Percentiles rank a stretch among this genome's conserved stretches.
Evolutionary conservation across 2,113 vertebrate species (phyloP).

Genomic region (Mobula hypostoma): DNA sequence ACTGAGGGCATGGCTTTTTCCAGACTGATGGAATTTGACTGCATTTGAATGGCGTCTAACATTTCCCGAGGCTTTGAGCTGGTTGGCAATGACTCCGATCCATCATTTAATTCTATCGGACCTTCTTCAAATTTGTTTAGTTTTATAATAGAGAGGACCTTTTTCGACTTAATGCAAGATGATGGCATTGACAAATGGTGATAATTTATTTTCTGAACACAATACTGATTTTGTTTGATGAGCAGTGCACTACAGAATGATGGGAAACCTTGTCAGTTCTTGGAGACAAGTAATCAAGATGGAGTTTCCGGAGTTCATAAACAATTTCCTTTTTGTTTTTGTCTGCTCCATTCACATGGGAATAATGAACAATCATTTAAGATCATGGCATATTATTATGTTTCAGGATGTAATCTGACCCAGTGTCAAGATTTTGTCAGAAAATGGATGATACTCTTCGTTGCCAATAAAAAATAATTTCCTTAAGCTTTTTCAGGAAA

Average conservation of each 20-base stretch:
- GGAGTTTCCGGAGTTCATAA: conserved; percentile 30
- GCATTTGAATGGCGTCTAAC: background rate
- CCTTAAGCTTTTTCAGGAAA: background rate
- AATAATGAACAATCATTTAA: background rate
- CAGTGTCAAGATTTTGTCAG: background rate
- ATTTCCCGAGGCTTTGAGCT: background rate
- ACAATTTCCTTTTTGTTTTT: conserved; percentile 39
- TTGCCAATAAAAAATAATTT: background rate
- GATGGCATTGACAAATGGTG: conserved; percentile 41
- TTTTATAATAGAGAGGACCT: conserved; percentile 26
- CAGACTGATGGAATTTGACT: conserved; percentile 40
- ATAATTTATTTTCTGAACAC: conserved; percentile 40
- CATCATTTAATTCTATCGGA: conserved; percentile 39
- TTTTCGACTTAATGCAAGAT: conserved; percentile 26
- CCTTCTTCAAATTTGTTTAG: conserved; percentile 28
- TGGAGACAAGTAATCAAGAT: conserved; percentile 43
- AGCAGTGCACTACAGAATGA: conserved; percentile 41
- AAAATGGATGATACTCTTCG: background rate
- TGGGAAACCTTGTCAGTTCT: conserved; percentile 41
- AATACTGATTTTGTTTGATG: background rate
- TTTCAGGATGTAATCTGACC: background rate
- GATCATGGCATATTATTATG: conserved; percentile 1
- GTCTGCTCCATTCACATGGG: background rate
- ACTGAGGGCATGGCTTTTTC: conserved; percentile 38
- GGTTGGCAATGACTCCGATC: background rate